Evolutionary conservation across 2,113 vertebrate species (phyloP), one percentile per base, ranked within the genome.

Genomic region (Varanus komodoensis): DNA sequence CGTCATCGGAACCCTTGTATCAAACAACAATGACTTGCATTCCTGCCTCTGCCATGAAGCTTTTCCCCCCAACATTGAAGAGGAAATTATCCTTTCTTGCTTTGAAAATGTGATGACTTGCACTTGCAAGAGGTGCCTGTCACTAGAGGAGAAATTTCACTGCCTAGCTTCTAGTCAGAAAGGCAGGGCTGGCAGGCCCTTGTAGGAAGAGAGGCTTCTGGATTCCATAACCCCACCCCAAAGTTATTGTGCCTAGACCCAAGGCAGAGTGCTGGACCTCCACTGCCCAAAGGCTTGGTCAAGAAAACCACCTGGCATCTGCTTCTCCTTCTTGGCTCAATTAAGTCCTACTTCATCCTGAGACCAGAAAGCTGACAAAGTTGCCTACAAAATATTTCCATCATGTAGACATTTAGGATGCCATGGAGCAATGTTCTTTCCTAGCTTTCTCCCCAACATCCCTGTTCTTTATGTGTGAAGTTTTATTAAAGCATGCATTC

Each of bases 21-120:
- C 87, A 32, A 91, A 75, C 91, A 81, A 91, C 81, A 50, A 73
- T 90, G 29, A 14, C 25, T 67, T 83, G 77, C 73, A 91, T 94
- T 91, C 93, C 81, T 89, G 87, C 88, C 92, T 91, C 84, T 90
- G 81, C 64, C 68, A 12, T 0, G 1, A 75, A 0, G 9, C 15
- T 75, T 69, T 85, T 88, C 87, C 89, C 87, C 80, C 78, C 44
- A 11, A 84, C 74, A 82, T 88, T 85, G 89, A 91, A 93, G 90
- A 48, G 25, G 50, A 50, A 91, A 89, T 1, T 67, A 78, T 68
- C 83, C 67, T 78, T 91, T 80, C 83, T n/a, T 80, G 89, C 25
- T 9, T 71, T 94, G 91, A 93, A 89, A 92, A 54, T 90, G 85
- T 94, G 89, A 89, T 84, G n/a, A 75, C 78, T 94, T 92, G 52